Evolutionary conservation across 2,797 vertebrate species (phyloP), one percentile per base, ranked within the genome.

Genomic region (Moxostoma hubbsi): DNA sequence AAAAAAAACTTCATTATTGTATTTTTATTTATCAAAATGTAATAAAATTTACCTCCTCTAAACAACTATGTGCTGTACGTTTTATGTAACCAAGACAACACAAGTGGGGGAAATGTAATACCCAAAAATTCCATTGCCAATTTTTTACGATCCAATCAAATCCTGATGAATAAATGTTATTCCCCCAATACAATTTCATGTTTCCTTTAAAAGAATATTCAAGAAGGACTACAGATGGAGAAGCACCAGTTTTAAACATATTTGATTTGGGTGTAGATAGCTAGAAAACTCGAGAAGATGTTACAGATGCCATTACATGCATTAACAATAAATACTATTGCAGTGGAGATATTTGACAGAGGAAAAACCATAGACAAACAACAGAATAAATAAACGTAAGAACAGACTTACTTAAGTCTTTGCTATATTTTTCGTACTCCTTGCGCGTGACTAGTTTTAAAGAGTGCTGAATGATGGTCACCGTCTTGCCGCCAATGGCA

Each of bases 381-480:
- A 13, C 13, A 53, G 59, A 15, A 36, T n/a, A 18, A 8, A 9
- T 5, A 46, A 36, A 36, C 2, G 7, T 11, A 45, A 43, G 11
- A n/a, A 12, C 4, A 57, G 47, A 92, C 93, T 95, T 82, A 98
- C 96, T 94, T 71, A 95, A 89, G 86, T 95, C 94, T 90, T 92
- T 94, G 90, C 93, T 85, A 87, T 93, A 75, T 85, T 90, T 93
- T 8, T 94, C 93, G 10, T 95, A 97, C 80, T 98, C 96, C 81
- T 94, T 91, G 11, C 86, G 90, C 9, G 90, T 89, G 3, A 97
- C 92, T 36, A 96, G 89, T 81, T 86, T 92, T 1, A 97, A 70
- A 0, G 88, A 85, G 24, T 97, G 90, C 88, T 97, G 95, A 82
- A 94, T 96, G 82, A 95, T 82, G 0, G 94, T 94, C 63, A 91